Conservation (phyloP, 2,888 invertebrate genomes). For the Lacanobia oleracea region DNA sequence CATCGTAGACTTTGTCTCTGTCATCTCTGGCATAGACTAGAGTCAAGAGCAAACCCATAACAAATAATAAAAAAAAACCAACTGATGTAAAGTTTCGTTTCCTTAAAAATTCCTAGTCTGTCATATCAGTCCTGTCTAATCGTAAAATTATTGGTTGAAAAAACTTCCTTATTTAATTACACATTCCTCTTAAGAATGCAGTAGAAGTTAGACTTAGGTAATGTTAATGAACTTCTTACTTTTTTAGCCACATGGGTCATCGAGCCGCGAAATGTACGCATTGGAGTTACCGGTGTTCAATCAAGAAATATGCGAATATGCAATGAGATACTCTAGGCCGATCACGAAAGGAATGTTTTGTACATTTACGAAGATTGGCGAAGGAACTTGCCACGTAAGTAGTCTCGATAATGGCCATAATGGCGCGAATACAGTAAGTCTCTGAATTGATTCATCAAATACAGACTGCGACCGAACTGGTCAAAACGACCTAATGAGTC, state of each 20-base stretch:
- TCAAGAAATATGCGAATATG: conserved; percentile 81
- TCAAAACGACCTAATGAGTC: no score
- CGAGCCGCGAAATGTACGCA: conserved; percentile 76
- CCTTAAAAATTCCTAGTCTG: no score
- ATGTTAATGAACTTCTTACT: background rate
- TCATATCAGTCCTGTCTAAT: background rate
- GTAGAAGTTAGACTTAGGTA: background rate
- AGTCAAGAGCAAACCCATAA: no score
- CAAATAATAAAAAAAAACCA: no score
- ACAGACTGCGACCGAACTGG: no score
- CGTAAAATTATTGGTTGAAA: background rate
- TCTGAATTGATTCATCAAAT: no score
- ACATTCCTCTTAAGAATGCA: background rate
- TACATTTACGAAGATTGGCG: conserved; percentile 82
- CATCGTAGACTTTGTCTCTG: no score
- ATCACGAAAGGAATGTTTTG: conserved; percentile 84
- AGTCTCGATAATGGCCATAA: background rate
- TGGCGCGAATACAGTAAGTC: no score
- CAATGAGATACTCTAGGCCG: conserved; percentile 82
- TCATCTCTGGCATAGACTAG: no score
- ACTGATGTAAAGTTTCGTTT: no score
- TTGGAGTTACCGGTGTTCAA: conserved; percentile 81
- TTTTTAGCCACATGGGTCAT: conserved; percentile 78
- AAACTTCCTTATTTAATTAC: background rate
- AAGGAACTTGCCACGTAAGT: conserved; percentile 87